These are phyloP conservation scores for Paramormyrops kingsleyae DNA, from an alignment of 2,113 vertebrate species.

Conservation along the genomic window DNA sequence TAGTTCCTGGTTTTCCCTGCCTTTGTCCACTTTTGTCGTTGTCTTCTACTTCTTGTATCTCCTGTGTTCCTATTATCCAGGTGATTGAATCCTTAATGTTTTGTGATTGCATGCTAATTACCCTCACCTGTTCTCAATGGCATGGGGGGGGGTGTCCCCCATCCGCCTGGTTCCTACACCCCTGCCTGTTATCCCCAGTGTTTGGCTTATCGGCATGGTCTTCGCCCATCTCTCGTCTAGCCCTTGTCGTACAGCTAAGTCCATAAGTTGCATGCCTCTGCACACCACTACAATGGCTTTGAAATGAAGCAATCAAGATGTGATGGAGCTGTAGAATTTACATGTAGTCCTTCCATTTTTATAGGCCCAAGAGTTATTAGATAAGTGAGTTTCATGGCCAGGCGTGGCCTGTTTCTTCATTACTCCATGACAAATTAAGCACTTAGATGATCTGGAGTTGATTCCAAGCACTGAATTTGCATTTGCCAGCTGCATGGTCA, in stretches of 20 bases:
- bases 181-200: too few relatives aligned
- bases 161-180: too few relatives aligned
- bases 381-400: neutral
- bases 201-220: too few relatives aligned
- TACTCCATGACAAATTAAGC: neutral
- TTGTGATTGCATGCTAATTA: neutral
- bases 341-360: neutral
- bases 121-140: neutral
- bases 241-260: neutral
- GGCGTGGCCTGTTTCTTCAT: neutral
- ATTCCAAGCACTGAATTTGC: neutral
- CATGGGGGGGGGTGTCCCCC: too few relatives aligned
- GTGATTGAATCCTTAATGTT: neutral
- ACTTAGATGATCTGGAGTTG: neutral
- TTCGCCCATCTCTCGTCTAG: too few relatives aligned
- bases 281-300: neutral
- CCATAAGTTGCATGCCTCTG: too few relatives aligned
- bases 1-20: neutral
- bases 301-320: neutral
- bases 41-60: neutral
- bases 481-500: neutral
- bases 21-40: neutral
- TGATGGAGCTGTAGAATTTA: neutral
- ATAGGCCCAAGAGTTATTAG: neutral
- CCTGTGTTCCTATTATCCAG: neutral